Evolutionary conservation across 2,113 vertebrate genomes (phyloP).

Genomic region (Ceratotherium simum): DNA sequence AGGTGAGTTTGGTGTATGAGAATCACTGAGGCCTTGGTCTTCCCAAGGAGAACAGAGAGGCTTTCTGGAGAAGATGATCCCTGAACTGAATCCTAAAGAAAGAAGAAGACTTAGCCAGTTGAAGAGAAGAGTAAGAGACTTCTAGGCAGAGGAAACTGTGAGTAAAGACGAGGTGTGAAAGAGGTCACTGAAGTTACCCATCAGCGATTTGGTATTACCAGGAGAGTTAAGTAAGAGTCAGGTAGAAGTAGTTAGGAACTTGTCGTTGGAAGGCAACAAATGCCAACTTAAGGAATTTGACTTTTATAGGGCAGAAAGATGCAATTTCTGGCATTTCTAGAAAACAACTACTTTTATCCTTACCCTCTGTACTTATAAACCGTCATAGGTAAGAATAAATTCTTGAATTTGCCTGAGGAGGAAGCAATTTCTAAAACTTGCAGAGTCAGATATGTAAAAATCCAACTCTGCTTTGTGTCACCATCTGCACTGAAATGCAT

Average conservation of each 20-base stretch:
- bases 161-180: not conserved
- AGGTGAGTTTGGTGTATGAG: not conserved
- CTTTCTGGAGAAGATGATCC: not conserved
- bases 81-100: not conserved
- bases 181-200: not conserved
- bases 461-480: not conserved
- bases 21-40: not conserved
- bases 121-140: not conserved
- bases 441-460: not conserved
- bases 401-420: constrained; percentile 24
- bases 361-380: not conserved
- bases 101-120: not conserved
- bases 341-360: constrained; percentile 25
- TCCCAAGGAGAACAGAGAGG: not conserved
- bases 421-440: constrained; percentile 28
- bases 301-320: not conserved
- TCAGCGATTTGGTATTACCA: not conserved
- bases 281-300: not conserved
- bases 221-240: not conserved
- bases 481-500: constrained; percentile 7
- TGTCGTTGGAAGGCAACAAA: not conserved
- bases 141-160: not conserved
- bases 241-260: not conserved
- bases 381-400: not conserved
- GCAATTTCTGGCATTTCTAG: not conserved